Base-by-base conservation (phyloP, 1,140 invertebrate genomes). In the Zaprionus gabonicus region DNA sequence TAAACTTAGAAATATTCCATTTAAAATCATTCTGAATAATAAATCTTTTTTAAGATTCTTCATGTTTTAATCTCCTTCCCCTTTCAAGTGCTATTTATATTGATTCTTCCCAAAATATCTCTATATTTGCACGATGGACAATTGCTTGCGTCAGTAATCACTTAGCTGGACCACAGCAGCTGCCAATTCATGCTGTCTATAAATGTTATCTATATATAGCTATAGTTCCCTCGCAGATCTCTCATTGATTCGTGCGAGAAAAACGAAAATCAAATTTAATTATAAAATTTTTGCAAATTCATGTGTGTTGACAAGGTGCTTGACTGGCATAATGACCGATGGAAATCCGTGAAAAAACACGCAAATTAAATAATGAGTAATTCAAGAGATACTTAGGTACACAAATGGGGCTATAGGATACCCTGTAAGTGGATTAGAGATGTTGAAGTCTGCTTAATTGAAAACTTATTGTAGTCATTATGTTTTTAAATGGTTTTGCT, bases 291-390 rank as follows among this genome's bases (percentile, higher is more conserved):
- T 49, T 38, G 67, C 27, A 66, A 65, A 69, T 77, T 74, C 56
- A 72, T 67, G 67, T 80, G 71, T 74, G 68, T 71, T 87, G 69
- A 82, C 83, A 80, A 81, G 81, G 65, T 78, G 66, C 81, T 83
- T 84, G 81, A 84, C 81, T 84, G 72, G 57, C 65, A 82, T 69
- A 76, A 69, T 76, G 69, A 62, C 34, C 77, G 59, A 55, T 79
- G 67, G 65, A 76, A 56, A 69, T 55, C 53, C 28, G 38, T 56
- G 46, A 69, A 60, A 60, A 69, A 41, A 60, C 7, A 46, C 7
- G 13, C 68, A 71, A 53, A 56, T 70, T 38, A 53, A 63, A 53
- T 70, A 70, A 53, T 63, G 44, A 63, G 36, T 62, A 28, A 53
- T 23, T 51, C 38, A 55, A 63, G 15, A 53, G 23, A 44, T 3